Base-by-base conservation (phyloP, 2,113 vertebrate genomes). In the Anthoscopus minutus region DNA sequence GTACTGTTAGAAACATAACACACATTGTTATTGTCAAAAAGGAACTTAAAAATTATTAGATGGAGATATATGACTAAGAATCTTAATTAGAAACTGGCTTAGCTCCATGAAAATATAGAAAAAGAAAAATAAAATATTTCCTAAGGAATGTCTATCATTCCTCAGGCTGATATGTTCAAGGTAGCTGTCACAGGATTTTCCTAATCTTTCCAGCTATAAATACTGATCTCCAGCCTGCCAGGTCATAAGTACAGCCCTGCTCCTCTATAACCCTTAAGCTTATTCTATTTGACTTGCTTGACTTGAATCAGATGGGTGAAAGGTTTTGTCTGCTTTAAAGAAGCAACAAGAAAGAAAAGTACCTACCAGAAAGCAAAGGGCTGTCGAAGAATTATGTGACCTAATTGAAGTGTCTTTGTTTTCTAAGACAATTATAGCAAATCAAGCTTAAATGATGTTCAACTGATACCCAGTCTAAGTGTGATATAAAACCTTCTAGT, bases 311-410 rank as follows among this genome's bases (percentile, higher is more conserved):
- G 65, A 81, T 44, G 33, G 44, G n/a, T 92, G 48, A 88, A 93
- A 92, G 64, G 47, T 81, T 95, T 88, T 95, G 71, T 78, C 93
- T 88, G 22, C 51, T 93, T 81, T 62, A 79, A 90, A 83, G 69
- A 94, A 67, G 27, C 3, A 87, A 48, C 40, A 72, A 85, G 37
- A 88, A 92, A 90, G 53, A 33, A 88, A 88, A 90, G 23, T 35
- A 66, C 10, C 30, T 51, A 65, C 8, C 31, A 95, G 37, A n/a
- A 83, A 1, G 2, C 42, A 70, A 81, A 86, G 40, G 17, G 33
- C 22, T 60, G 58, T 44, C 56, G 86, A n/a, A 90, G 86, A 93
- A 78, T 70, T 78, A 30, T n/a, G n/a, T 71, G 37, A 74, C 28
- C 38, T 86, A 70, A 92, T 18, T 81, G 64, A 35, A 78, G 37